These are phyloP conservation scores for Sinocyclocheilus rhinocerous DNA, from an alignment of 2,113 vertebrate genomes.

Conservation along the genomic window DNA sequence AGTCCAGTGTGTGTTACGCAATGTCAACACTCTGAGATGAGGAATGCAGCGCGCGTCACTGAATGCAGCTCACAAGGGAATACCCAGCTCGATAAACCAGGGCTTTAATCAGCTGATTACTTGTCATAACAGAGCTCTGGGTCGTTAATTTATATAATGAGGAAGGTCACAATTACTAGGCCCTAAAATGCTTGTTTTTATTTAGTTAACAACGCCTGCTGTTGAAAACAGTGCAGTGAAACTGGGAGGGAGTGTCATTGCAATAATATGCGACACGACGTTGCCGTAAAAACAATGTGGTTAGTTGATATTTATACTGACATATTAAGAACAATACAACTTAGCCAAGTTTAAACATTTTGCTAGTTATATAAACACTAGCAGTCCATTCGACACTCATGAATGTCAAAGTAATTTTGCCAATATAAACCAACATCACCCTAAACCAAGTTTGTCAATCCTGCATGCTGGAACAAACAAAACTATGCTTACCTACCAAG, in stretches of 20 bases:
- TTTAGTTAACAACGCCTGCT: background rate
- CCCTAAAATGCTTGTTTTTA: slow-evolving; percentile 7
- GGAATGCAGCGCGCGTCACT: slow-evolving; percentile 72
- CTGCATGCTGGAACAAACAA: background rate
- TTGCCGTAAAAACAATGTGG: background rate
- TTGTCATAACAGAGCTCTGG: background rate
- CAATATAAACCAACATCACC: background rate
- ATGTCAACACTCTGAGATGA: slow-evolving; percentile 70
- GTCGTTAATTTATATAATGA: background rate
- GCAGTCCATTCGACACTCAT: too few species aligned
- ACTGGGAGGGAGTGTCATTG: slow-evolving; percentile 40
- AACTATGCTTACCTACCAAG: background rate
- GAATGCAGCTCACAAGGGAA: slow-evolving; percentile 34
- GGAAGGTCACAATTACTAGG: background rate
- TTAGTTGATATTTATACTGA: background rate
- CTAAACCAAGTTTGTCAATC: background rate
- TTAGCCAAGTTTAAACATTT: slow-evolving; percentile 33
- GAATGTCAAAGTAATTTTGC: background rate
- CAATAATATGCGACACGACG: slow-evolving; percentile 18
- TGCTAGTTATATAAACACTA: slow-evolving; percentile 40
- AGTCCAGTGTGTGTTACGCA: slow-evolving; percentile 69
- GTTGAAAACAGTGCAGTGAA: slow-evolving; percentile 1
- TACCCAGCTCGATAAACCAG: slow-evolving; percentile 51
- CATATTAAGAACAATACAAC: slow-evolving; percentile 50
- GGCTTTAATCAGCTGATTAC: slow-evolving; percentile 29